Conservation (phyloP, 2,797 vertebrate genomes). For the Manis crassicaudata region DNA sequence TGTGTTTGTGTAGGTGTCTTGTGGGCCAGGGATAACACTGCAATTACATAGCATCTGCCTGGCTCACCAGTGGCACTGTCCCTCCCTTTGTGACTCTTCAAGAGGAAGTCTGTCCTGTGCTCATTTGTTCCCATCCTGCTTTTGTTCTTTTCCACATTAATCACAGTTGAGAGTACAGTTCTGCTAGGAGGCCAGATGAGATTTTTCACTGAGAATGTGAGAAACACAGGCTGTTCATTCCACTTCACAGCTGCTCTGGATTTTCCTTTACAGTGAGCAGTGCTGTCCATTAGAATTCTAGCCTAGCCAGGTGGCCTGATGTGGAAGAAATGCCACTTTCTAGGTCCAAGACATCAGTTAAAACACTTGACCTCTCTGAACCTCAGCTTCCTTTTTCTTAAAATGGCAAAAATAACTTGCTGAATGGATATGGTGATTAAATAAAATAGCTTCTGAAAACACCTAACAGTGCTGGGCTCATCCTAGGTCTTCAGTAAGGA, state of each 20-base stretch:
- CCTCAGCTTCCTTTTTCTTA: background rate
- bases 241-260: background rate
- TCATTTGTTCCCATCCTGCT: background rate
- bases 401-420: background rate
- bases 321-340: background rate
- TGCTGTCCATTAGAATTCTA: background rate
- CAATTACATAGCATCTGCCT: background rate
- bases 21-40: fast-evolving
- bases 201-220: background rate
- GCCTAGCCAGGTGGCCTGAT: background rate
- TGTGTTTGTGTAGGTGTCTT: background rate
- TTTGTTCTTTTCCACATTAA: background rate
- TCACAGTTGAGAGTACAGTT: fast-evolving
- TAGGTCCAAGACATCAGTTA: background rate
- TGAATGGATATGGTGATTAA: background rate
- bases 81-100: background rate
- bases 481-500: background rate
- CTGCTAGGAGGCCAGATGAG: background rate
- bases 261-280: background rate
- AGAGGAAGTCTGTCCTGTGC: background rate
- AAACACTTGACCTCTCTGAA: background rate
- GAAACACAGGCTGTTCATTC: background rate
- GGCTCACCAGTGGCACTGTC: background rate
- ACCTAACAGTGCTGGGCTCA: background rate
- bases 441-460: background rate